Conservation (phyloP, 2,888 invertebrate species). For the Brachyptera risi region DNA sequence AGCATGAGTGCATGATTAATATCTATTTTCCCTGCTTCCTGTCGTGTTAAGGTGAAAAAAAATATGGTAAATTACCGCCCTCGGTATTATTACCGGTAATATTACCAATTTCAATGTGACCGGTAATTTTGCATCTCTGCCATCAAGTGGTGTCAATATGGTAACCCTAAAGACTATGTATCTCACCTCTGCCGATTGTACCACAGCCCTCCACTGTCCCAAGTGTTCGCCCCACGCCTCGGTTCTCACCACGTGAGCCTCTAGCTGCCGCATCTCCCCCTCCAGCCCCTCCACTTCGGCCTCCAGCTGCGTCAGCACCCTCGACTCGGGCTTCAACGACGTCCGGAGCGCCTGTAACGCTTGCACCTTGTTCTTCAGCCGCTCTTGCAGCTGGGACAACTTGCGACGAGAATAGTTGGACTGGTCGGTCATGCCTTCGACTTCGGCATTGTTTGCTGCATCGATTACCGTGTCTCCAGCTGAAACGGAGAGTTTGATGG, state of each 20-base stretch:
- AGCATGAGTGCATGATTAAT: too few relatives aligned
- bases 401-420: slow-evolving; percentile 78
- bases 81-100: too few relatives aligned
- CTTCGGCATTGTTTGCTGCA: slow-evolving; percentile 51
- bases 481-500: too few relatives aligned
- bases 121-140: too few relatives aligned
- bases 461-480: background rate
- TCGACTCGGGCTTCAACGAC: slow-evolving; percentile 79
- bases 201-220: slow-evolving; percentile 81
- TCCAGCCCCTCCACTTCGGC: slow-evolving; percentile 80
- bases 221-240: slow-evolving; percentile 89
- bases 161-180: too few relatives aligned
- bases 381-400: slow-evolving; percentile 77
- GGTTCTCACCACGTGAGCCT: slow-evolving; percentile 79
- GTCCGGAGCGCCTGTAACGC: slow-evolving; percentile 77
- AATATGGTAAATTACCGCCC: too few relatives aligned
- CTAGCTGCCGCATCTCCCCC: slow-evolving; percentile 73
- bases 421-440: slow-evolving; percentile 65
- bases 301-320: slow-evolving; percentile 71
- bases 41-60: too few relatives aligned
- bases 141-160: too few relatives aligned
- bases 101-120: too few relatives aligned
- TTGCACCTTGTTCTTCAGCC: slow-evolving; percentile 76
- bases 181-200: slow-evolving; percentile 73
- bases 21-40: too few relatives aligned